Conservation (phyloP, 1,140 invertebrate genomes). For the Sesamia nonagrioides region DNA sequence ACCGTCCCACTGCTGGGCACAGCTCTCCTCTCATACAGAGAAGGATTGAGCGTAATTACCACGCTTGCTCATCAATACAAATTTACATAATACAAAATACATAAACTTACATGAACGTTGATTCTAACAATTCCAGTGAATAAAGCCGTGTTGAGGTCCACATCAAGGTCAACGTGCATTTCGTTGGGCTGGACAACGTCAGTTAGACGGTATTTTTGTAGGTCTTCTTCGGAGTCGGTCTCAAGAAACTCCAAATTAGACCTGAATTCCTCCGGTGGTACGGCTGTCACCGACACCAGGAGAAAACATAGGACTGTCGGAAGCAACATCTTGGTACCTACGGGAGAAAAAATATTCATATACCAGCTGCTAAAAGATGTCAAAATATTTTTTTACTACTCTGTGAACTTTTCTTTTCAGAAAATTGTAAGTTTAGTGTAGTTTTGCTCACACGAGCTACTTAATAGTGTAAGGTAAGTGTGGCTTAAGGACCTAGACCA, state of each 20-base stretch:
- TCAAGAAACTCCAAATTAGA: slow-evolving; percentile 67
- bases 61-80: too few species aligned
- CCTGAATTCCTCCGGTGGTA: slow-evolving; percentile 63
- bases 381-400: too few species aligned
- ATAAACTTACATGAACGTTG: slow-evolving; percentile 70
- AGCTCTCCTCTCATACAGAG: too few species aligned
- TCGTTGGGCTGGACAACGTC: slow-evolving; percentile 70
- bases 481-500: too few species aligned
- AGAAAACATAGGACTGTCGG: slow-evolving; percentile 59
- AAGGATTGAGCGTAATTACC: too few species aligned
- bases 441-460: too few species aligned
- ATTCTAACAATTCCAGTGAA: slow-evolving; percentile 72
- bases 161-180: slow-evolving; percentile 73
- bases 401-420: too few species aligned
- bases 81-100: too few species aligned
- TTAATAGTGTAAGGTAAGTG: too few species aligned
- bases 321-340: slow-evolving; percentile 65
- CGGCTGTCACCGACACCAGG: slow-evolving; percentile 54
- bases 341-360: slow-evolving; percentile 16
- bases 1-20: too few species aligned
- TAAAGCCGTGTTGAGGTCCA: slow-evolving; percentile 66
- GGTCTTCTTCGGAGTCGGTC: slow-evolving; percentile 69
- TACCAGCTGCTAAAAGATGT: too few species aligned
- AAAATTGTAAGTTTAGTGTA: too few species aligned
- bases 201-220: slow-evolving; percentile 70